Evolutionary conservation across 1,140 invertebrate species (phyloP).

Genomic region (Diabrotica virgifera): DNA sequence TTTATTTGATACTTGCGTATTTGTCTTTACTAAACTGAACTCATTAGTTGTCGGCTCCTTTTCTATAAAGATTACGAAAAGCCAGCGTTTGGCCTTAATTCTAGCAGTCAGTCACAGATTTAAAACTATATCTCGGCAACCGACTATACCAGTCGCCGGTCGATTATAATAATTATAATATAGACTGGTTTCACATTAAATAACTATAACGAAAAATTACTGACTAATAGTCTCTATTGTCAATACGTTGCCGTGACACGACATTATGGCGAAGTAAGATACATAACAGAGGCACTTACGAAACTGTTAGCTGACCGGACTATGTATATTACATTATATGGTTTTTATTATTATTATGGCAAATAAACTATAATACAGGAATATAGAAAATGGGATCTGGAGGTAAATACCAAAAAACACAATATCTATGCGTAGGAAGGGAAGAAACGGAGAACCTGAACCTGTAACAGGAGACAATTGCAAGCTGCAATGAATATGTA

Average conservation of each 20-base stretch:
- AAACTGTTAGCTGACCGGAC: too few species aligned
- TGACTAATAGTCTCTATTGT: neutral
- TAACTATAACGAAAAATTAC: neutral
- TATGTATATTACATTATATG: too few species aligned
- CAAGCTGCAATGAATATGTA: too few species aligned
- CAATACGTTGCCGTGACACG: neutral
- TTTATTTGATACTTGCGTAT: neutral
- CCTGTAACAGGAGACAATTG: too few species aligned
- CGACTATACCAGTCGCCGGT: neutral
- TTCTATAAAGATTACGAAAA: neutral
- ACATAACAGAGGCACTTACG: neutral
- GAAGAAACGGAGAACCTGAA: too few species aligned
- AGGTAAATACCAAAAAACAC: too few species aligned
- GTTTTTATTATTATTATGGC: too few species aligned
- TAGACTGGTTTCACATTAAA: neutral
- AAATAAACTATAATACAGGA: too few species aligned
- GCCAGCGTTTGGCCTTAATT: neutral
- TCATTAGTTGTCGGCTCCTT: neutral
- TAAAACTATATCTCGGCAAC: neutral
- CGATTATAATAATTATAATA: constrained; percentile 1
- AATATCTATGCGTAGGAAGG: too few species aligned
- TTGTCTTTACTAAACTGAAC: neutral
- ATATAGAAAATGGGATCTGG: too few species aligned
- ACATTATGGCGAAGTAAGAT: neutral
- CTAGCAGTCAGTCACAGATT: neutral